Evolutionary conservation across 2,888 invertebrate species (phyloP).

Genomic region (Drosophila incognita): DNA sequence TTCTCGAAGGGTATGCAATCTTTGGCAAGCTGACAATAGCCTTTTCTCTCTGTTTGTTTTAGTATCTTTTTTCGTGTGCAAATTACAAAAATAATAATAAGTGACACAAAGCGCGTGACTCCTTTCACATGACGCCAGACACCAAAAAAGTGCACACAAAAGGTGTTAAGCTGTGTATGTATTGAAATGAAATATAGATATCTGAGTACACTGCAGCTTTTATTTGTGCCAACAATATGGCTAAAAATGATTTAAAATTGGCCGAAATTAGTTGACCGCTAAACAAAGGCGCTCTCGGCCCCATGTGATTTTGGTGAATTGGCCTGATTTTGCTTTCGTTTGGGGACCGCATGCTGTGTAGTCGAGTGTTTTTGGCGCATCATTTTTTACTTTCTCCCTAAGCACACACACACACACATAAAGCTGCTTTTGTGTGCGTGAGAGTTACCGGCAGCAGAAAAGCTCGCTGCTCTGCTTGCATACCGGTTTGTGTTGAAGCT

Average conservation of each 20-base stretch:
- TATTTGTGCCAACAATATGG: slow-evolving; percentile 48
- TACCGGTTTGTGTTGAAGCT: slow-evolving; percentile 70
- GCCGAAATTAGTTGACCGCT: slow-evolving; percentile 67
- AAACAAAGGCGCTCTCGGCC: slow-evolving; percentile 23
- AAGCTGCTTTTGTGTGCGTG: slow-evolving; percentile 34
- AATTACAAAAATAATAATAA: slow-evolving; percentile 68
- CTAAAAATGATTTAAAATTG: slow-evolving; percentile 53
- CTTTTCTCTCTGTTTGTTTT: background rate
- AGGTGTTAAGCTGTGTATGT: slow-evolving; percentile 62
- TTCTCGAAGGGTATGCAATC: background rate
- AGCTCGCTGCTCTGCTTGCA: slow-evolving; percentile 30
- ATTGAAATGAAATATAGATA: slow-evolving; percentile 12
- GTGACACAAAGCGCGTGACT: slow-evolving; percentile 80
- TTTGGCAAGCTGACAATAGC: background rate
- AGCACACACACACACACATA: slow-evolving; percentile 12
- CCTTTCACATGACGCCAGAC: slow-evolving; percentile 78
- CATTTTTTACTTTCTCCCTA: slow-evolving; percentile 73
- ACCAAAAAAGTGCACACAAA: slow-evolving; percentile 70
- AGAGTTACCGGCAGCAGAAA: slow-evolving; percentile 45
- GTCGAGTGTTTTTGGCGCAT: slow-evolving; percentile 66
- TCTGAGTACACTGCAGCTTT: slow-evolving; percentile 3
- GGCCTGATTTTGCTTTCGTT: slow-evolving; percentile 82
- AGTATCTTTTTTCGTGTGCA: slow-evolving; percentile 50
- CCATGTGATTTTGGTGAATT: slow-evolving; percentile 59
- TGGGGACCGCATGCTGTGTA: slow-evolving; percentile 63